Base-by-base conservation (phyloP, 1,140 invertebrate species). In the Drosophila chauvacae region DNA sequence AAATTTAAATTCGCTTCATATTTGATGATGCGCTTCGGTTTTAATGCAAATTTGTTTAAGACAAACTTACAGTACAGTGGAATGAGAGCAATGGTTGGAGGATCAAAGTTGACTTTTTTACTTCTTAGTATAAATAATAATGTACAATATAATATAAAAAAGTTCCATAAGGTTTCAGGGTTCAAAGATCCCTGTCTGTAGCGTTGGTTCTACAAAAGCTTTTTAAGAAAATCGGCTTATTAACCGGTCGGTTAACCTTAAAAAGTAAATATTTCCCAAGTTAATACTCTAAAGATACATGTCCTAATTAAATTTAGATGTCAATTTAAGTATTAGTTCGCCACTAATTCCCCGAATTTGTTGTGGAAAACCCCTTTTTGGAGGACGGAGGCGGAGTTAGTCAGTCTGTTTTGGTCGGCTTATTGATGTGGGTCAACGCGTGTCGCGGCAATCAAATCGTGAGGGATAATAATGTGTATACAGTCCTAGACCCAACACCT, bases 401-500 rank as follows among this genome's bases (percentile, higher is more conserved):
- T 72, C 45, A 59, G 66, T 72, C 28, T 41, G 66, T 48, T 63
- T 44, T 58, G 47, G 39, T 65, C 30, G 41, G 45, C 58, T 51
- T 64, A 74, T 74, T 75, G 72, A 76, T 72, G 69, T 71, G 69
- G 73, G 73, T 76, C 73, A 76, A 58, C 61, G 72, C 57, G 74
- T 77, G 75, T 77, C 57, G 65, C 64, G 55, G 57, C 75, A 77
- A 77, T 77, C 63, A 77, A 77, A 77, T 77, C 74, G 65, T 70
- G 50, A 77, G 74, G 74, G 64, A 77, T 77, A 70, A 77, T 77
- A 69, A 70, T 72, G 69, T 72, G 69, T 72, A 72, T 60, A 50
- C 50, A 72, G 44, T 42, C 69, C 68, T 35, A 71, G 66, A 28
- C n/a, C 66, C 35, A 60, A 72, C 66, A 72, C 69, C 69, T 71